phyloP scores from a whole-genome alignment of 2,888 invertebrate species.

The Neoscelio sp. region DNA sequence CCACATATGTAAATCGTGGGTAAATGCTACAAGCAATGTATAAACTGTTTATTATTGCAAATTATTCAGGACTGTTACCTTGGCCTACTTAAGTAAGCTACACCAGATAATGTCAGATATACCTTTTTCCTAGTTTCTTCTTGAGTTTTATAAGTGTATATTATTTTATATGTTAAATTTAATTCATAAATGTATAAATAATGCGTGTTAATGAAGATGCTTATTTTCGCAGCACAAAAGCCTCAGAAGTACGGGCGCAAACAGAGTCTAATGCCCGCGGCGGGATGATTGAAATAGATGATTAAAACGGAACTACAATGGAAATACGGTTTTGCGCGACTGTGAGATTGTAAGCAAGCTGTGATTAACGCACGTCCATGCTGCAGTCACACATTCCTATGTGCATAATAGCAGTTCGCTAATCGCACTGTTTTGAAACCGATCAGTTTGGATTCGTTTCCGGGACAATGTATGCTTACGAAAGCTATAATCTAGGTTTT shows the following conservation, averaged over 20 bases:
- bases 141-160: too few relatives aligned
- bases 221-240: conserved; percentile 69
- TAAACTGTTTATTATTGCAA: too few relatives aligned
- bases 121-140: too few relatives aligned
- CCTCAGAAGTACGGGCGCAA: conserved; percentile 22
- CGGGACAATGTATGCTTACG: conserved; percentile 54
- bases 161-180: too few relatives aligned
- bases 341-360: conserved; percentile 65
- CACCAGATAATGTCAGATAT: too few relatives aligned
- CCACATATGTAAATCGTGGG: too few relatives aligned
- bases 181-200: too few relatives aligned
- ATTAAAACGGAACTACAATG: conserved; percentile 75
- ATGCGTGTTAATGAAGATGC: conserved; percentile 29
- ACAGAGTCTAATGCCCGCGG: conserved; percentile 18
- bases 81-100: too few relatives aligned
- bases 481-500: conserved; percentile 43
- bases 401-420: conserved; percentile 55
- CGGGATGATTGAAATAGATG: conserved; percentile 71
- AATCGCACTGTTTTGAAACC: conserved; percentile 64
- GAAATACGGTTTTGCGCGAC: conserved; percentile 51
- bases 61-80: too few relatives aligned
- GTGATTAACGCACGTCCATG: conserved; percentile 68
- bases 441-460: conserved; percentile 54
- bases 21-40: too few relatives aligned
- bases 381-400: conserved; percentile 52